phyloP scores from a whole-genome alignment of 2,113 vertebrate genomes.

The Tonatia bakeri region DNA sequence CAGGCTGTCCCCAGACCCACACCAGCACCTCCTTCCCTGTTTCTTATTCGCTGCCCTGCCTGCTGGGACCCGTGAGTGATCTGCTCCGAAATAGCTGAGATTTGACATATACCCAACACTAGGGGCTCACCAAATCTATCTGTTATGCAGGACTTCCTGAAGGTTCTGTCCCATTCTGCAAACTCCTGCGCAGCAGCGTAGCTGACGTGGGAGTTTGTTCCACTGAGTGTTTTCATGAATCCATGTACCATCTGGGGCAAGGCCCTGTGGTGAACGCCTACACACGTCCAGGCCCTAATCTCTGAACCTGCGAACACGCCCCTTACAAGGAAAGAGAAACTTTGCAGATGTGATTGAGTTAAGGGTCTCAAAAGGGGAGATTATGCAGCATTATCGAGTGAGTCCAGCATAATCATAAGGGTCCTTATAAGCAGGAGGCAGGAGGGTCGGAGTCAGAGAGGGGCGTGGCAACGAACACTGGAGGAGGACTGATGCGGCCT shows the following conservation, averaged over 20 bases:
- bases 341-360: background rate
- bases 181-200: background rate
- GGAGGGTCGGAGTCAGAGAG: background rate
- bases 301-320: background rate
- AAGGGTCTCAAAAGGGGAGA: background rate
- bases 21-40: background rate
- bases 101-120: background rate
- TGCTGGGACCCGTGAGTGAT: background rate
- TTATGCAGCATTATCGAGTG: background rate
- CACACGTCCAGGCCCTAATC: background rate
- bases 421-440: background rate
- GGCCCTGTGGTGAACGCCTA: background rate
- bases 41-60: background rate
- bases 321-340: background rate
- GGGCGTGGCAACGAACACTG: background rate
- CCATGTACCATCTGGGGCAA: background rate
- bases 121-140: background rate
- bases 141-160: background rate
- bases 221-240: background rate
- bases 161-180: background rate
- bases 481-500: fast-evolving
- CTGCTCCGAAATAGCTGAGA: background rate
- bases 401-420: background rate
- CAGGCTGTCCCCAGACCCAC: background rate
- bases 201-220: background rate